phyloP scores from a whole-genome alignment of 2,113 vertebrate genomes.

The Ophthalmolycus amberensis region DNA sequence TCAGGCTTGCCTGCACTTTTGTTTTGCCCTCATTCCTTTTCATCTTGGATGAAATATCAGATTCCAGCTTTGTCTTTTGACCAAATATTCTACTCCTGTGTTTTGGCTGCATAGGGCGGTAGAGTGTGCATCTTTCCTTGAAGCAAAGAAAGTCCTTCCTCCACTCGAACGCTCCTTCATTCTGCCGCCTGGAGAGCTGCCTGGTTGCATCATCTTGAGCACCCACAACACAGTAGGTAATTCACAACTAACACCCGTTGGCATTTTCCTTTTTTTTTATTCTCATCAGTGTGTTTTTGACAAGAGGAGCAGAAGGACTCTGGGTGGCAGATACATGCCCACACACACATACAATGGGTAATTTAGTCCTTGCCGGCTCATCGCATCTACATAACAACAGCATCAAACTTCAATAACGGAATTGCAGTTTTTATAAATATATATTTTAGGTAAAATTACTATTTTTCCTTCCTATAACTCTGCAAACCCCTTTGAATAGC shows the following conservation, averaged over 20 bases:
- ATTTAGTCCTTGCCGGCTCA: not conserved
- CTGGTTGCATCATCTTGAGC: constrained; percentile 33
- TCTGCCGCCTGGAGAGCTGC: constrained; percentile 35
- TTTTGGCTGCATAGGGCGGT: not conserved
- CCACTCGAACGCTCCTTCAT: not conserved
- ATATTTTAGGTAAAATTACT: not conserved
- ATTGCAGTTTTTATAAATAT: not conserved
- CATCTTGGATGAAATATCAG: not conserved
- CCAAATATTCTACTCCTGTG: not conserved
- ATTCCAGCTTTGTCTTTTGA: not conserved
- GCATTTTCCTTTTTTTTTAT: constrained; percentile 41
- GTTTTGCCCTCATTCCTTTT: not conserved
- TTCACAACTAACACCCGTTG: constrained; percentile 32
- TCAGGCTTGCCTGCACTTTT: no score
- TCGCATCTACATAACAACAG: constrained; percentile 5
- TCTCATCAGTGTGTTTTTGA: constrained; percentile 53
- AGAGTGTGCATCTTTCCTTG: not conserved
- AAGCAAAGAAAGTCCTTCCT: not conserved
- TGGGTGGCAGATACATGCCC: constrained; percentile 27
- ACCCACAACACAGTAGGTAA: constrained; percentile 47
- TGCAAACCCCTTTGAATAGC: not conserved
- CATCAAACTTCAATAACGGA: constrained; percentile 1
- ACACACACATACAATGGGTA: constrained; percentile 34
- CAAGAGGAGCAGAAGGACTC: constrained; percentile 40
- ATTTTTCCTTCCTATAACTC: not conserved